phyloP scores from a whole-genome alignment of 2,797 vertebrate species.

The Gorsachius magnificus region DNA sequence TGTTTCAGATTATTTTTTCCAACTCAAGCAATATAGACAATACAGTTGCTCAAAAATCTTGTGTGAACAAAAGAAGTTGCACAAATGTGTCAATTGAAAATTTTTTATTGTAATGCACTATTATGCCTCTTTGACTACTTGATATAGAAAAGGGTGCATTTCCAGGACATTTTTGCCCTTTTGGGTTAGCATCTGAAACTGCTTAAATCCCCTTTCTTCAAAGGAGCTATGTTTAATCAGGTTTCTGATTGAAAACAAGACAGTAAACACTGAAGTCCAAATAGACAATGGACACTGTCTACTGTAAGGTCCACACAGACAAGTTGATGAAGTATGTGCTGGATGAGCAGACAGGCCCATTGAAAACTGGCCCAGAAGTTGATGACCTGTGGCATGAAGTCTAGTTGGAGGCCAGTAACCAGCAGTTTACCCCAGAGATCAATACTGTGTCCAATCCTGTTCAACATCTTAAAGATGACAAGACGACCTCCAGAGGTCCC shows the following conservation, averaged over 20 bases:
- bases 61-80: background rate
- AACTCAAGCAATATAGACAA: background rate
- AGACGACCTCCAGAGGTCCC: background rate
- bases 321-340: background rate
- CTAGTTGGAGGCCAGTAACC: background rate
- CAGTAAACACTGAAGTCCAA: background rate
- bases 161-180: background rate
- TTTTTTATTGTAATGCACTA: background rate
- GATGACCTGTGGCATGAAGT: background rate
- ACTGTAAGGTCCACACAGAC: background rate
- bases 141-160: background rate
- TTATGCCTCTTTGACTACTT: background rate
- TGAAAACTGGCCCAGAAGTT: background rate
- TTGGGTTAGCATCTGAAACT: background rate
- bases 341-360: background rate
- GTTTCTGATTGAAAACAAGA: background rate
- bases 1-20: background rate
- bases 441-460: background rate
- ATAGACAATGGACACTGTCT: background rate
- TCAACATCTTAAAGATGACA: background rate
- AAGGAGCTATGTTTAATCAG: background rate
- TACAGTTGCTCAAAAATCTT: background rate
- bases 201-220: background rate
- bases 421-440: background rate
- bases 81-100: fast-evolving